These are phyloP conservation scores for Chrosomus eos DNA, from an alignment of 2,797 vertebrate genomes.

Conservation along the genomic window DNA sequence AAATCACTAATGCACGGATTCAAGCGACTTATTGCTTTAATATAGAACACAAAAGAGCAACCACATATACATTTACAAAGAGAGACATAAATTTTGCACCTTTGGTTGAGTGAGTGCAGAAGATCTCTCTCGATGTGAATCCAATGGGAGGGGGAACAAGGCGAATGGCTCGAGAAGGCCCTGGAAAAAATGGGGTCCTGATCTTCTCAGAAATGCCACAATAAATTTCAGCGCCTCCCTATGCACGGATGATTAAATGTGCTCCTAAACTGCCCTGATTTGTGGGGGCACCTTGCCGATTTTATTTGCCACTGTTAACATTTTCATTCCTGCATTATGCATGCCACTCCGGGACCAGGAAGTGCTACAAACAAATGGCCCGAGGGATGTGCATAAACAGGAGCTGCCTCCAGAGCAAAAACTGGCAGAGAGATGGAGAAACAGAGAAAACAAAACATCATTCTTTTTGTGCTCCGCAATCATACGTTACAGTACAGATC, in stretches of 20 bases:
- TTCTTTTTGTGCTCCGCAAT: constrained; percentile 33
- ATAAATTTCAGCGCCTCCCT: constrained; percentile 80
- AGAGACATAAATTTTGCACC: constrained; percentile 10
- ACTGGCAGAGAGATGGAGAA: constrained; percentile 64
- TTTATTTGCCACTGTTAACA: constrained; percentile 89
- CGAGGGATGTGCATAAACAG: constrained; percentile 80
- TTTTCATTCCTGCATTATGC: constrained; percentile 86
- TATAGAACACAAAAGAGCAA: constrained; percentile 16
- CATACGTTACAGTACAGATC: constrained; percentile 38
- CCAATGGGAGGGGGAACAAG: constrained; percentile 46
- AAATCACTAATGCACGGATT: not conserved
- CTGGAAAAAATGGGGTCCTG: constrained; percentile 77
- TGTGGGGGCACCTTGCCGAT: constrained; percentile 86
- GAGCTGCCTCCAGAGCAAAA: constrained; percentile 70
- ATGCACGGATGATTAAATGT: constrained; percentile 82
- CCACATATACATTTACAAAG: constrained; percentile 14
- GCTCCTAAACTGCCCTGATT: constrained; percentile 86
- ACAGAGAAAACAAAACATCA: constrained; percentile 50
- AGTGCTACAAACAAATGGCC: constrained; percentile 84
- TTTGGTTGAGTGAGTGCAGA: constrained; percentile 9
- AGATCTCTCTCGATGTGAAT: constrained; percentile 40
- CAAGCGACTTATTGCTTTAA: not conserved
- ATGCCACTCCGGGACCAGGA: constrained; percentile 81
- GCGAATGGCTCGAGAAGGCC: constrained; percentile 56
- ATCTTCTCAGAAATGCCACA: constrained; percentile 86